Evolutionary conservation across 1,140 invertebrate species (phyloP).

Genomic region (Drosophila elegans): DNA sequence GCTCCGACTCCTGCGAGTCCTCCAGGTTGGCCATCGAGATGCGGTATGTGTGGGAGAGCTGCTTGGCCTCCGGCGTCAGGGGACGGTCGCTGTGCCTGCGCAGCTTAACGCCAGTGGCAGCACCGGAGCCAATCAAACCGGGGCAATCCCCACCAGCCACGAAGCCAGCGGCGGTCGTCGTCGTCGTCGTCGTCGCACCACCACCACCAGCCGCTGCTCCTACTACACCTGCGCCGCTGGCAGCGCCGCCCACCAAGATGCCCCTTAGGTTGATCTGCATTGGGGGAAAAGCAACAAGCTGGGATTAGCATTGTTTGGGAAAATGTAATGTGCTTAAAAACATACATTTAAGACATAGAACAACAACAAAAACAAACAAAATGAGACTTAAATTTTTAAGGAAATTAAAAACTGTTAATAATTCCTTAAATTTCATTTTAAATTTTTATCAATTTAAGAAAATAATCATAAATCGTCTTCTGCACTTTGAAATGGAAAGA

Average conservation of each 20-base stretch:
- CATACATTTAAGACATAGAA: no score
- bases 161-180: conserved; percentile 20
- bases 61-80: conserved; percentile 32
- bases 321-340: no score
- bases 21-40: conserved; percentile 97
- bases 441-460: no score
- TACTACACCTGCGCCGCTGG: conserved; percentile 45
- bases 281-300: not conserved
- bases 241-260: conserved; percentile 63
- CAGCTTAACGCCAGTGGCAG: conserved; percentile 73
- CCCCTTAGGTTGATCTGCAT: conserved; percentile 64
- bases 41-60: conserved; percentile 87
- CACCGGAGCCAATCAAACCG: conserved; percentile 59
- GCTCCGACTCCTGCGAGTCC: conserved; percentile 97
- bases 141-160: conserved; percentile 43
- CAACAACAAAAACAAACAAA: no score
- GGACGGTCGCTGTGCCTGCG: conserved; percentile 72
- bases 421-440: no score
- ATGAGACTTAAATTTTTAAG: no score
- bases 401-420: no score
- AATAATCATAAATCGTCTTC: no score
- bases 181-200: conserved; percentile 1
- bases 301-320: not conserved
- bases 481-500: no score
- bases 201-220: conserved; percentile 26